Evolutionary conservation across 2,113 vertebrate species (phyloP).

Genomic region (Hippocampus zosterae): DNA sequence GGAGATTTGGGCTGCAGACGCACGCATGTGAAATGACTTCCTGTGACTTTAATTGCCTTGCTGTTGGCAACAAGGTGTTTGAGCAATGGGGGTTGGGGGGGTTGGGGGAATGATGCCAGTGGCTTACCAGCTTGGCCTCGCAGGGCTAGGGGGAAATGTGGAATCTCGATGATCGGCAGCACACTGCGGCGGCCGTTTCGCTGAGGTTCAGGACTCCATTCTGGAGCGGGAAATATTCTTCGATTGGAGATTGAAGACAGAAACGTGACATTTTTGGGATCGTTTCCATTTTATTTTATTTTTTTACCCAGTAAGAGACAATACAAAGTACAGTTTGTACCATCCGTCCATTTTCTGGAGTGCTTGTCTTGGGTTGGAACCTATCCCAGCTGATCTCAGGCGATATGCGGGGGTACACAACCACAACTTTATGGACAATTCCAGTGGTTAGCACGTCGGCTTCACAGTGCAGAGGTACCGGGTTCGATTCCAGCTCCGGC

Average conservation of each 20-base stretch:
- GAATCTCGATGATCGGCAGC: slow-evolving; percentile 68
- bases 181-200: slow-evolving; percentile 60
- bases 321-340: not conserved
- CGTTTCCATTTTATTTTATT: no score
- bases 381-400: no score
- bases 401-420: no score
- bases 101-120: slow-evolving; percentile 64
- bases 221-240: not conserved
- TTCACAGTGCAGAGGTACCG: no score
- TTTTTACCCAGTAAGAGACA: no score
- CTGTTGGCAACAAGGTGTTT: slow-evolving; percentile 84
- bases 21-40: slow-evolving; percentile 84
- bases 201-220: slow-evolving; percentile 48
- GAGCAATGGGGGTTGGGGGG: slow-evolving; percentile 51
- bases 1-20: slow-evolving; percentile 79
- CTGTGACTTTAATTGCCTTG: slow-evolving; percentile 87
- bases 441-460: no score
- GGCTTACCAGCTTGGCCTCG: slow-evolving; percentile 70
- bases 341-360: not conserved
- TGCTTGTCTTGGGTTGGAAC: not conserved
- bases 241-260: not conserved
- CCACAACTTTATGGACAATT: no score
- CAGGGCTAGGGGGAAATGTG: slow-evolving; percentile 78
- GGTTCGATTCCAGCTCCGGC: no score
- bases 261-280: not conserved